phyloP scores from a whole-genome alignment of 2,888 invertebrate genomes.

The Drosophila heteroneura region DNA sequence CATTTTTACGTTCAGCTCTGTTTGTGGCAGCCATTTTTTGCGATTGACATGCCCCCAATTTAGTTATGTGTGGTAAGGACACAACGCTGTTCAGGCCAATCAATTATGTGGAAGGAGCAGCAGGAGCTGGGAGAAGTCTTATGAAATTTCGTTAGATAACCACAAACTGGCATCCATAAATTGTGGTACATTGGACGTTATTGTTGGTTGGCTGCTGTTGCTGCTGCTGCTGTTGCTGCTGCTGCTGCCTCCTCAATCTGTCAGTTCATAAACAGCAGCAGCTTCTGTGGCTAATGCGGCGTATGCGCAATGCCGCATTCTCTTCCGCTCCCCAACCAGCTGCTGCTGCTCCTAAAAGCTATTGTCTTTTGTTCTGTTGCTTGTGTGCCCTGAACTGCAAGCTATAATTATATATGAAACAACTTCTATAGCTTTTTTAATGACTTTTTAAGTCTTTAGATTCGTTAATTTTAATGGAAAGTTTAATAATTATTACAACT shows the following conservation, averaged over 20 bases:
- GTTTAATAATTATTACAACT: background rate
- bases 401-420: conserved; percentile 17
- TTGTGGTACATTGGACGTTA: conserved; percentile 49
- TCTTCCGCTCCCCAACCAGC: background rate
- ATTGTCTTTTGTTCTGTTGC: conserved; percentile 36
- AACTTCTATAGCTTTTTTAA: background rate
- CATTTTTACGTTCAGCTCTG: background rate
- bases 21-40: background rate
- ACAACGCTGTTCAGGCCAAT: conserved; percentile 48
- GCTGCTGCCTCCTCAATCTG: conserved; percentile 18
- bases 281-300: conserved; percentile 57
- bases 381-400: conserved; percentile 28
- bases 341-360: conserved; percentile 2
- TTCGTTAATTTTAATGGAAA: background rate
- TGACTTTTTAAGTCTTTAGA: background rate
- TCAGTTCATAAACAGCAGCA: conserved; percentile 42
- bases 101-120: conserved; percentile 47
- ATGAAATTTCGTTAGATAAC: conserved; percentile 64
- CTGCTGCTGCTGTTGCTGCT: background rate
- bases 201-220: background rate
- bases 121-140: conserved; percentile 18
- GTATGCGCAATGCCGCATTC: conserved; percentile 56
- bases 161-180: conserved; percentile 58
- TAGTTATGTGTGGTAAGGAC: conserved; percentile 3
- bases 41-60: conserved; percentile 42